These are phyloP conservation scores for Acipenser transmontanus DNA, from an alignment of 2,797 vertebrate species.

Conservation along the genomic window DNA sequence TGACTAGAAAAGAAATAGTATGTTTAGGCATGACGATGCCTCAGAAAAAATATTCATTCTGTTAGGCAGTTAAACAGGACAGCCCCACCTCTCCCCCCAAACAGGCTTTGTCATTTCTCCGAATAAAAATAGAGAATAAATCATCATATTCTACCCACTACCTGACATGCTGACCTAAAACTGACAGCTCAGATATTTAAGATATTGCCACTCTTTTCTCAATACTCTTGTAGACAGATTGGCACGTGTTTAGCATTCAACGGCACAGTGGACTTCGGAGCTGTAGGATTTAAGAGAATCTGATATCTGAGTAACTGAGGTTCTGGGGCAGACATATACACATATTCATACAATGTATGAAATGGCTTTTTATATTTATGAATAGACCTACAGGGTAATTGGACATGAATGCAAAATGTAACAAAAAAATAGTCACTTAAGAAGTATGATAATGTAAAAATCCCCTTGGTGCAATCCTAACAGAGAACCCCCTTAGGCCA, in stretches of 20 bases:
- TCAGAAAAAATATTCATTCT: no score
- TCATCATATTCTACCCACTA: neutral
- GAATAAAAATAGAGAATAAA: constrained; percentile 3
- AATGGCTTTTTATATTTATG: neutral
- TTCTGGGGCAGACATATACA: neutral
- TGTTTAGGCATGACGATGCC: no score
- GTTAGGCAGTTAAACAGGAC: no score
- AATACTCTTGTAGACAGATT: neutral
- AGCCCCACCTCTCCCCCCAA: neutral
- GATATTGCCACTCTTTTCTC: neutral
- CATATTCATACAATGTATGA: neutral
- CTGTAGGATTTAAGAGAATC: neutral
- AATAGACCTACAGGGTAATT: neutral
- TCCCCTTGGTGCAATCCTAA: neutral
- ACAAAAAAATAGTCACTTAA: neutral
- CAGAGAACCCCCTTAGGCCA: neutral
- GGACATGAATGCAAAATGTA: neutral
- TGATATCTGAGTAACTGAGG: neutral
- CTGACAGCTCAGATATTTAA: constrained; percentile 2
- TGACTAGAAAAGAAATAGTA: no score
- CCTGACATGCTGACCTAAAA: neutral
- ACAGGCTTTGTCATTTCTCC: constrained; percentile 4
- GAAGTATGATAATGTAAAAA: neutral
- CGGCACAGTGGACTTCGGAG: neutral
- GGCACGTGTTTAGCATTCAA: neutral